Base-by-base conservation (phyloP, 2,113 vertebrate species). In the Calyptomena viridis region DNA sequence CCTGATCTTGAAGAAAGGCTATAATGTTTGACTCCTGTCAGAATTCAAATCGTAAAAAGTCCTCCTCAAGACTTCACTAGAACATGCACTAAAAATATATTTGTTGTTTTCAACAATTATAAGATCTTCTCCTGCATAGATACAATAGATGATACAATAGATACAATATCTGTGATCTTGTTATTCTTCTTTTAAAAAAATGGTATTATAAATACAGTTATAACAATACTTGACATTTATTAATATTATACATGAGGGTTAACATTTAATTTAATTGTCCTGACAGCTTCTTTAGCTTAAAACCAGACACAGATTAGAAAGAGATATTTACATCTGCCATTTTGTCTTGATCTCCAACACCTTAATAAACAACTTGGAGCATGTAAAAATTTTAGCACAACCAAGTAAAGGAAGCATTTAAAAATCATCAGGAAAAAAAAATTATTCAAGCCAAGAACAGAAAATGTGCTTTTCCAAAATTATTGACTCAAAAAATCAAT, bases 391-490 rank as follows among this genome's bases (percentile, higher is more conserved):
- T 76, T 96, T 76, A 67, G 11, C 12, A 40, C 4, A 50, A 83
- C 30, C 83, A 53, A 91, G 40, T 74, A 94, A 81, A 93, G 25
- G 6, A 33, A 58, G 17, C 12, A 56, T 53, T 87, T 67, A 52
- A 79, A 95, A 96, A 68, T n/a, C 37, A 84, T 8, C n/a, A 63
- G 55, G 5, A 42, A 55, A 62, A 55, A 64, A n/a, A 89, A 64
- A 83, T 94, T 83, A 76, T 76, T 92, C 73, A 85, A 58, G 59
- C 39, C 94, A 93, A 72, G 35, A 58, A 80, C 24, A 89, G 47
- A 94, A 90, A 95, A 89, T 53, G 17, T 21, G n/a, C 63, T 88
- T 49, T 78, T 91, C 60, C 85, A 96, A 79, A 95, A 96, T 84
- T 64, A 75, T 25, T 90, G 27, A 76, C 9, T 68, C 1, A 39